Evolutionary conservation across 2,888 invertebrate species (phyloP).

Genomic region (Mayetiola destructor): DNA sequence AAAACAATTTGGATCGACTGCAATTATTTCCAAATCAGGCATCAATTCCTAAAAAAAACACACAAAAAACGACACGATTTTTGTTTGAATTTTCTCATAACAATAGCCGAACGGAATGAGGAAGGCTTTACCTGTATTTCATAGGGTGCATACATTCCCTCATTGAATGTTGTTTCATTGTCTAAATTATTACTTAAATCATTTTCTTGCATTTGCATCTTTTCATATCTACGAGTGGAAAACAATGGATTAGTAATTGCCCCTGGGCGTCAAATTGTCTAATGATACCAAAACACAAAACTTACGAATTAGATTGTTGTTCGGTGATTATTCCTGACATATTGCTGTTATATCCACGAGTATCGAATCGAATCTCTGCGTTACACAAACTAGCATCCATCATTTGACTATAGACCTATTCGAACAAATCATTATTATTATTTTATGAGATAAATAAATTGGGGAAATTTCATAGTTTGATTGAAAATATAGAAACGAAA

Average conservation of each 20-base stretch:
- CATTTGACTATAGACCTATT: too few species aligned
- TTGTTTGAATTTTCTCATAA: not conserved
- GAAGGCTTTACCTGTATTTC: not conserved
- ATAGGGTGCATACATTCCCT: not conserved
- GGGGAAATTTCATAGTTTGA: too few species aligned
- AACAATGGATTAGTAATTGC: too few species aligned
- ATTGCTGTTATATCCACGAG: not conserved
- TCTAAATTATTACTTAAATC: not conserved
- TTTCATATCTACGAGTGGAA: too few species aligned
- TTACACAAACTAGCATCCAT: not conserved
- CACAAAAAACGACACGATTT: not conserved
- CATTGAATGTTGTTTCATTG: not conserved
- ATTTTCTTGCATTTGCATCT: too few species aligned
- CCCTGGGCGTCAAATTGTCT: too few species aligned
- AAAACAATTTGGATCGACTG: slow-evolving; percentile 25
- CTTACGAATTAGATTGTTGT: slow-evolving; percentile 10
- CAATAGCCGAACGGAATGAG: too few species aligned
- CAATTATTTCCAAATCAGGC: slow-evolving; percentile 25
- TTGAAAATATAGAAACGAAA: too few species aligned
- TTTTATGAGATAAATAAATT: too few species aligned
- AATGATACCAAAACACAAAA: not conserved
- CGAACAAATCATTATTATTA: too few species aligned
- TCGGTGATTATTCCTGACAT: slow-evolving; percentile 11
- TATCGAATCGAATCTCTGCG: not conserved
- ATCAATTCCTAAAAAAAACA: not conserved